Evolutionary conservation across 1,140 invertebrate genomes (phyloP).

Genomic region (Berghia stephanieae): DNA sequence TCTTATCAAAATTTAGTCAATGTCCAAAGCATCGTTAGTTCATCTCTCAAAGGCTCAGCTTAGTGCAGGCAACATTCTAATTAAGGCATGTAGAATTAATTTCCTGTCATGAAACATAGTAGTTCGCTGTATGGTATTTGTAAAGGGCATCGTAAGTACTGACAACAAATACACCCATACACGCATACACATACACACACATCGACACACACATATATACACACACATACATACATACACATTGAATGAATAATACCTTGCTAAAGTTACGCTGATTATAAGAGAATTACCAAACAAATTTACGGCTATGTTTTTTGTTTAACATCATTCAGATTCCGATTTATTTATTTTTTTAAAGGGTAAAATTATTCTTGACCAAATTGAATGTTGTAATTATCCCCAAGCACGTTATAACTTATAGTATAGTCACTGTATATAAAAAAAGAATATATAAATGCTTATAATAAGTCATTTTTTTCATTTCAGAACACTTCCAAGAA

Average conservation of each 20-base stretch:
- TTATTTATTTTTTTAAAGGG: neutral
- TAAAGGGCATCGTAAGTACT: neutral
- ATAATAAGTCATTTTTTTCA: conserved; percentile 4
- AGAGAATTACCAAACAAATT: too few species aligned
- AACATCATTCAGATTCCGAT: too few species aligned
- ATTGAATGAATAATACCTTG: too few species aligned
- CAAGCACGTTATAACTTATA: neutral
- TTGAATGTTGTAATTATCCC: neutral
- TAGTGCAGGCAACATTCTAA: too few species aligned
- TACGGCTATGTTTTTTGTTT: too few species aligned
- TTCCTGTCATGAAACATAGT: too few species aligned
- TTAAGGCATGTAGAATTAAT: too few species aligned
- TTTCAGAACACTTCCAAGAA: conserved; percentile 49
- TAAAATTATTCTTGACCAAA: neutral
- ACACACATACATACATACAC: neutral
- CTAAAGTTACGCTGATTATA: too few species aligned
- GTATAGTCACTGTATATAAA: neutral
- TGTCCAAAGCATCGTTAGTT: too few species aligned
- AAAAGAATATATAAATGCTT: neutral
- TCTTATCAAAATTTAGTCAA: too few species aligned
- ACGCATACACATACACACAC: neutral
- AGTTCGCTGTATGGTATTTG: too few species aligned
- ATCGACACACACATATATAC: neutral
- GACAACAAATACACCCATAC: neutral
- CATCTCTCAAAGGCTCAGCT: too few species aligned